A percentile compares a stretch with the other conserved stretches of the same genome.
Conservation (phyloP, 2,888 invertebrate species). For the Apomyelois bistriatella region DNA sequence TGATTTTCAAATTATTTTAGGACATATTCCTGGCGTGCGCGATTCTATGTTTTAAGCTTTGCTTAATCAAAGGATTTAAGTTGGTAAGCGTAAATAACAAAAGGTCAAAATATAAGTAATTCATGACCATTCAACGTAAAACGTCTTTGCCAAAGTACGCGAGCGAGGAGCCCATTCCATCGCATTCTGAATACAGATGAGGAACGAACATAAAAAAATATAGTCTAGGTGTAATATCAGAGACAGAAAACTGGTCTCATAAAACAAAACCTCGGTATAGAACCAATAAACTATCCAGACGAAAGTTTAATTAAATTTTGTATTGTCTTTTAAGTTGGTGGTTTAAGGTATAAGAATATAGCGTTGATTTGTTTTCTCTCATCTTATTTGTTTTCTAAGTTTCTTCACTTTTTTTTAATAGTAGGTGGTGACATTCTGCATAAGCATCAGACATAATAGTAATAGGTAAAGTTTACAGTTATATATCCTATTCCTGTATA, state of each 20-base stretch:
- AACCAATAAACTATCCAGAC: constrained; percentile 68
- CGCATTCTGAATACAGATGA: constrained; percentile 7
- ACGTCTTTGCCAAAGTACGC: not conserved
- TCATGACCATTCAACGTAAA: not conserved
- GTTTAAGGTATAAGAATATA: constrained; percentile 26
- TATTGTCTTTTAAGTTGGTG: constrained; percentile 58
- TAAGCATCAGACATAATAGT: too few species aligned
- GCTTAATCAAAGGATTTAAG: too few species aligned
- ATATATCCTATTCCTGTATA: too few species aligned
- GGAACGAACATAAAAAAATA: constrained; percentile 15
- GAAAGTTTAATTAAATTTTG: constrained; percentile 73
- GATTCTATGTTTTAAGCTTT: too few species aligned
- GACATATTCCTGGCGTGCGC: too few species aligned
- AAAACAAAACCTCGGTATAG: constrained; percentile 51
- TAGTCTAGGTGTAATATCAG: constrained; percentile 20
- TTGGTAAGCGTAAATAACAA: too few species aligned
- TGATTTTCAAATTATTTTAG: too few species aligned
- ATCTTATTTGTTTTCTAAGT: too few species aligned
- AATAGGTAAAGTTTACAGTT: too few species aligned
- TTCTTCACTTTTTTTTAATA: too few species aligned
- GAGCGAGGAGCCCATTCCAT: not conserved
- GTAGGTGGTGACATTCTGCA: too few species aligned
- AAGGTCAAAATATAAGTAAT: too few species aligned
- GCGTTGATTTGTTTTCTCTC: constrained; percentile 2
- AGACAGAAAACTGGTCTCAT: constrained; percentile 41